Conservation (phyloP, 2,888 invertebrate species). For the Melikaiella ostensackeni region DNA sequence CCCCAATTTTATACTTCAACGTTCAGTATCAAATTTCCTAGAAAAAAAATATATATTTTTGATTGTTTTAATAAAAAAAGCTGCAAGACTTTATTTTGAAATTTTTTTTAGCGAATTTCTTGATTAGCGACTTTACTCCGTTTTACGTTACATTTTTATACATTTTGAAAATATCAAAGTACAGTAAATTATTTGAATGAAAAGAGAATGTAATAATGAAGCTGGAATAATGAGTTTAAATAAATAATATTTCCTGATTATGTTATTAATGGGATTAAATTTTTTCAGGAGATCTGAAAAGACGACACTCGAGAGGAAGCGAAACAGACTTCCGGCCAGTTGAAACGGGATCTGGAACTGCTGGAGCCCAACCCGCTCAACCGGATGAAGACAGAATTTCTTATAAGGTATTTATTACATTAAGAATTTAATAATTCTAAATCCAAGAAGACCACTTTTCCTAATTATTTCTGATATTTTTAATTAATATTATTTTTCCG, state of each 20-base stretch:
- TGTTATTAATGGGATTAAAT: neutral
- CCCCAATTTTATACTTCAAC: too few relatives aligned
- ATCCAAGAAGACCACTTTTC: neutral
- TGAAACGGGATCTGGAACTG: slow-evolving; percentile 60
- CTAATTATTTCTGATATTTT: neutral
- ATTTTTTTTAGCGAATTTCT: too few relatives aligned
- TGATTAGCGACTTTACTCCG: too few relatives aligned
- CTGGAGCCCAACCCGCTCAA: slow-evolving; percentile 51
- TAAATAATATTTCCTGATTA: neutral
- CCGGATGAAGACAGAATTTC: slow-evolving; percentile 61
- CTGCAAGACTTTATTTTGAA: too few relatives aligned
- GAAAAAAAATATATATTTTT: too few relatives aligned
- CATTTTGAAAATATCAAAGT: too few relatives aligned
- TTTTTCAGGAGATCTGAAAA: slow-evolving; percentile 69
- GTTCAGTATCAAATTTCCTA: too few relatives aligned
- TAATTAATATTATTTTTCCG: too few relatives aligned
- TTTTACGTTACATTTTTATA: too few relatives aligned
- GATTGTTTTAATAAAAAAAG: too few relatives aligned
- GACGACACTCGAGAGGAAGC: slow-evolving; percentile 70
- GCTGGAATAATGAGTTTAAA: neutral
- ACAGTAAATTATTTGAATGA: too few relatives aligned
- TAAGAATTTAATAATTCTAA: neutral
- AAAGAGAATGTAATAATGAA: too few relatives aligned
- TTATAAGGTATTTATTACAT: slow-evolving; percentile 59
- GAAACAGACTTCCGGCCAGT: slow-evolving; percentile 62